A percentile compares a stretch with the other conserved stretches of the same genome.
Evolutionary conservation across 2,113 vertebrate species (phyloP).

Genomic region (Pseudopodoces humilis): DNA sequence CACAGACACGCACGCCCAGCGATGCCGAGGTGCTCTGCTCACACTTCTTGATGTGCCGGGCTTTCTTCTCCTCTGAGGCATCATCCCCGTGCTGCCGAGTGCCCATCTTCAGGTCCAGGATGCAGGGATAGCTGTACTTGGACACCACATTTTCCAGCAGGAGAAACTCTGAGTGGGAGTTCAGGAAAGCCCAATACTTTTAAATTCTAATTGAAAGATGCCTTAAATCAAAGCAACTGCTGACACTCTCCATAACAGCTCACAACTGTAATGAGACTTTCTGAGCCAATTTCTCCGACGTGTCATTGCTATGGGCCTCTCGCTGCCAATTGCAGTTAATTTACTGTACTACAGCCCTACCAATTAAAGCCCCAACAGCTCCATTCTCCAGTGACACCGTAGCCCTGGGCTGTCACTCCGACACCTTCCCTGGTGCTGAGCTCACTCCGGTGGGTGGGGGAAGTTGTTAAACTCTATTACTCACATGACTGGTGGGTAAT

Average conservation of each 20-base stretch:
- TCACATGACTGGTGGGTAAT: slow-evolving; percentile 41
- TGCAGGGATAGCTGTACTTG: slow-evolving; percentile 72
- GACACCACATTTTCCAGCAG: slow-evolving; percentile 80
- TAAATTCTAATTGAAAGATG: neutral
- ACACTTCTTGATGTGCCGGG: slow-evolving; percentile 77
- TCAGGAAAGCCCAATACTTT: slow-evolving; percentile 35
- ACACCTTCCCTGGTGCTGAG: neutral
- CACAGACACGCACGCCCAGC: slow-evolving; percentile 75
- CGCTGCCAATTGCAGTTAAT: slow-evolving; percentile 46
- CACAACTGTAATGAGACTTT: slow-evolving; percentile 44
- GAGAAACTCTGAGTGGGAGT: slow-evolving; percentile 67
- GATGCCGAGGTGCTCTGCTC: slow-evolving; percentile 77
- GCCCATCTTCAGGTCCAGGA: slow-evolving; percentile 83
- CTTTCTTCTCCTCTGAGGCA: slow-evolving; percentile 78
- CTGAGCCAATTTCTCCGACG: neutral
- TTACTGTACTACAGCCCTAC: slow-evolving; percentile 37
- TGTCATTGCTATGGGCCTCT: slow-evolving; percentile 36
- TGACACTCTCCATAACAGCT: slow-evolving; percentile 4
- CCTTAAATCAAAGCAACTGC: slow-evolving; percentile 40
- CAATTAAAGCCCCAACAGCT: slow-evolving; percentile 45
- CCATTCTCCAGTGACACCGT: neutral
- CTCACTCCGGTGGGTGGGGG: neutral
- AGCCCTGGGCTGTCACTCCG: slow-evolving; percentile 39
- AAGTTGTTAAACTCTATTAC: slow-evolving; percentile 6
- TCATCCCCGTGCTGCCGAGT: slow-evolving; percentile 79